Percentiles rank a stretch among this genome's conserved stretches.
Evolutionary conservation across 2,797 vertebrate genomes (phyloP).

Genomic region (Capromys pilorides): DNA sequence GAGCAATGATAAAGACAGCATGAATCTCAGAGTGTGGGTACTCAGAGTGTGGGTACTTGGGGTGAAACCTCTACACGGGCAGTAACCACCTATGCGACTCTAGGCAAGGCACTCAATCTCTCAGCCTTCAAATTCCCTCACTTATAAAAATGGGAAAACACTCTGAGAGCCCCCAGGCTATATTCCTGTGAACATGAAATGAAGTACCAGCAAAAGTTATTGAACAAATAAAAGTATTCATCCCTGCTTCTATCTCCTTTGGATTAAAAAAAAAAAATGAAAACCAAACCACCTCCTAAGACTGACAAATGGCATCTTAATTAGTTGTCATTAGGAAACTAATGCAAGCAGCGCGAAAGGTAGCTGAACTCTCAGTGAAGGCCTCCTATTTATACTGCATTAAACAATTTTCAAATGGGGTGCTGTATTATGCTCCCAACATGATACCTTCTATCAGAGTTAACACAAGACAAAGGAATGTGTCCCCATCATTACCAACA

Average conservation of each 20-base stretch:
- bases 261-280: background rate
- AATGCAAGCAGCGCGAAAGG: background rate
- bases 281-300: background rate
- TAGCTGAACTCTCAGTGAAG: background rate
- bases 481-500: background rate
- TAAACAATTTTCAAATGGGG: background rate
- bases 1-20: background rate
- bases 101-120: background rate
- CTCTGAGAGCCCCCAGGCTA: background rate
- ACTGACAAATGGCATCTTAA: background rate
- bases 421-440: background rate
- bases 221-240: background rate
- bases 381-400: background rate
- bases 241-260: background rate
- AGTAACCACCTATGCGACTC: background rate
- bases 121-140: background rate
- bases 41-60: background rate
- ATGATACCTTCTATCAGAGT: background rate
- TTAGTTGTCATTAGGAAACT: background rate
- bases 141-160: slow-evolving; percentile 19
- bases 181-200: background rate
- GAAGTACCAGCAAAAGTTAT: background rate
- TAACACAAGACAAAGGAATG: background rate
- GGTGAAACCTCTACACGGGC: background rate
- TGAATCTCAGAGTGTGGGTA: background rate